Evolutionary conservation across 2,888 invertebrate genomes (phyloP).

Genomic region (Ornithoptera alexandrae): DNA sequence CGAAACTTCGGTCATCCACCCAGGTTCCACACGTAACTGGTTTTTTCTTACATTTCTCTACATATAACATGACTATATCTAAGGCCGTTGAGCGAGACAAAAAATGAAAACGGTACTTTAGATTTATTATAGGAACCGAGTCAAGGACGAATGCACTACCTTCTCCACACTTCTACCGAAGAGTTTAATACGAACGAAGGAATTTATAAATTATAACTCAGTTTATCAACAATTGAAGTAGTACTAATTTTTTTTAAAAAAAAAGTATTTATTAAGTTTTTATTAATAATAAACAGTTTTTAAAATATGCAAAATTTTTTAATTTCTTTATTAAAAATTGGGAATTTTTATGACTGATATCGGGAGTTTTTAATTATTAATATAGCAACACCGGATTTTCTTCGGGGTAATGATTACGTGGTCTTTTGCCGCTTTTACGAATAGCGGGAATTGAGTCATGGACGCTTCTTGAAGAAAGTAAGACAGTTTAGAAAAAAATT

Average conservation of each 20-base stretch:
- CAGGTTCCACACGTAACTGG: slow-evolving; percentile 57
- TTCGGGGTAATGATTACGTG: slow-evolving; percentile 49
- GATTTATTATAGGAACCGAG: slow-evolving; percentile 53
- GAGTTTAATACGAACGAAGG: slow-evolving; percentile 46
- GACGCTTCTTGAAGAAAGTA: slow-evolving; percentile 25
- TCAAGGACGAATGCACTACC: slow-evolving; percentile 72
- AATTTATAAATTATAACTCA: slow-evolving; percentile 42
- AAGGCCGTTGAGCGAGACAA: slow-evolving; percentile 43
- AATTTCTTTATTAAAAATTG: slow-evolving; percentile 24
- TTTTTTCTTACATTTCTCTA: slow-evolving; percentile 54
- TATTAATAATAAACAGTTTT: too few relatives aligned
- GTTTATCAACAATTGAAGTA: too few relatives aligned
- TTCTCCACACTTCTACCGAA: slow-evolving; percentile 43
- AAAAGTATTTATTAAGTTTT: too few relatives aligned
- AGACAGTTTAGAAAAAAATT: slow-evolving; percentile 7
- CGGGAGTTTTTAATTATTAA: slow-evolving; percentile 35
- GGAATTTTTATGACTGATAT: too few relatives aligned
- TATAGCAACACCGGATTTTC: slow-evolving; percentile 47
- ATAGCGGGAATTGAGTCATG: slow-evolving; percentile 34
- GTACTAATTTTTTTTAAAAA: too few relatives aligned
- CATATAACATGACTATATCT: slow-evolving; percentile 34
- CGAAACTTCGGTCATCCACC: slow-evolving; percentile 70
- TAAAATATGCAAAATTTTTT: not conserved
- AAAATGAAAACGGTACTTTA: slow-evolving; percentile 66
- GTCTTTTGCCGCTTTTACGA: slow-evolving; percentile 36